phyloP scores from a whole-genome alignment of 2,113 vertebrate genomes.

The Patagioenas fasciata region DNA sequence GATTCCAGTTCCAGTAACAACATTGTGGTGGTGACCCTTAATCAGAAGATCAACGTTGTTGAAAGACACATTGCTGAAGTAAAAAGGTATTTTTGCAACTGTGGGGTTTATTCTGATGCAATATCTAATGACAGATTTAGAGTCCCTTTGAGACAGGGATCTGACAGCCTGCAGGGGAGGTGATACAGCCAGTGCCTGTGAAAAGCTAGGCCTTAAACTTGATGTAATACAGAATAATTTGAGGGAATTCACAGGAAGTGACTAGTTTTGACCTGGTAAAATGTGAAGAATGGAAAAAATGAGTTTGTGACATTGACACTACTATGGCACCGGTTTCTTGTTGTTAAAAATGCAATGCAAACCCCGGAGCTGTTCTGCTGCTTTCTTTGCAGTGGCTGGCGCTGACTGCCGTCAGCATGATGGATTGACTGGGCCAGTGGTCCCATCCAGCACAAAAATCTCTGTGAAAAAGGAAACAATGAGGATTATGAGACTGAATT shows the following conservation, averaged over 20 bases:
- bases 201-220: not conserved
- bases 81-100: conserved; percentile 63
- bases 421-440: not conserved
- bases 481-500: not conserved
- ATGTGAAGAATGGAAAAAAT: not conserved
- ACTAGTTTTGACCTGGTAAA: not conserved
- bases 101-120: not conserved
- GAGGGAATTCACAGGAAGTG: not conserved
- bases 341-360: not conserved
- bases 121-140: not conserved
- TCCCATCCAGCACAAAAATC: not conserved
- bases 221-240: not conserved
- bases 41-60: conserved; percentile 69
- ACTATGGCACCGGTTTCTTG: not conserved
- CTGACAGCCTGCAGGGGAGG: not conserved
- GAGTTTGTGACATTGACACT: not conserved
- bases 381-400: not conserved
- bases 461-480: not conserved
- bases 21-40: conserved; percentile 68
- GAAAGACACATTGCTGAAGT: conserved; percentile 64
- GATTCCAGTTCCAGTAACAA: conserved; percentile 50
- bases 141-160: not conserved
- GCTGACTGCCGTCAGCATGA: not conserved
- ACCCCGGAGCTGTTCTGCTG: not conserved
- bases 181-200: not conserved